phyloP scores from a whole-genome alignment of 2,113 vertebrate genomes.

The Sialia sialis region DNA sequence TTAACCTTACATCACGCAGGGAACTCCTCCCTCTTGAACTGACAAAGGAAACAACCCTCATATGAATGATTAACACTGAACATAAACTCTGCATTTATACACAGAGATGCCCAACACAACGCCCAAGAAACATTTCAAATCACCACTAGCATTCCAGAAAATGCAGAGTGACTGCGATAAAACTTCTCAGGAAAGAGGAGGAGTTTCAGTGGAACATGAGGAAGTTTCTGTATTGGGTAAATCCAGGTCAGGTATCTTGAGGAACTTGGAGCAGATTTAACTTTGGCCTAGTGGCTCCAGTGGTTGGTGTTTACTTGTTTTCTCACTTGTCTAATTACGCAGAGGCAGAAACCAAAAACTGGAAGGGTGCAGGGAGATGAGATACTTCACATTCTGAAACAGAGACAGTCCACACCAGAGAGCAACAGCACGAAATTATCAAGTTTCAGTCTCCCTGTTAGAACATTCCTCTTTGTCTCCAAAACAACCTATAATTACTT shows the following conservation, averaged over 20 bases:
- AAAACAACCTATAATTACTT: slow-evolving; percentile 3
- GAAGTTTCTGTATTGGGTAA: neutral
- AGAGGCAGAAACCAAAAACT: slow-evolving; percentile 14
- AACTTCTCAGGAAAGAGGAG: neutral
- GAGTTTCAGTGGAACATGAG: neutral
- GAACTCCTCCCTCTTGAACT: neutral
- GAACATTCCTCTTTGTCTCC: neutral
- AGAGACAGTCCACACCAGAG: neutral
- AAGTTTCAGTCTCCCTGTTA: neutral
- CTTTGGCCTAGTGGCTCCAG: neutral
- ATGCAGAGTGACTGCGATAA: neutral
- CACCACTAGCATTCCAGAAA: neutral
- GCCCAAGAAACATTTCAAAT: neutral
- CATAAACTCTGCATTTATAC: neutral
- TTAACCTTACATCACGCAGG: neutral
- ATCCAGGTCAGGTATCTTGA: neutral
- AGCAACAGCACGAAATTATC: neutral
- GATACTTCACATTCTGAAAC: neutral
- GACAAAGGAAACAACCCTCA: neutral
- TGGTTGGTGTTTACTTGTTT: neutral
- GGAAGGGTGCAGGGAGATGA: neutral
- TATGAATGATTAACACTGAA: neutral
- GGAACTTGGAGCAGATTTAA: neutral
- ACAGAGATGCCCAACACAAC: neutral
- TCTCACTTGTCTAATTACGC: neutral